Evolutionary conservation across 2,797 vertebrate genomes (phyloP), one percentile per base, ranked within the genome.

Genomic region (Craterocephalus amniculus): DNA sequence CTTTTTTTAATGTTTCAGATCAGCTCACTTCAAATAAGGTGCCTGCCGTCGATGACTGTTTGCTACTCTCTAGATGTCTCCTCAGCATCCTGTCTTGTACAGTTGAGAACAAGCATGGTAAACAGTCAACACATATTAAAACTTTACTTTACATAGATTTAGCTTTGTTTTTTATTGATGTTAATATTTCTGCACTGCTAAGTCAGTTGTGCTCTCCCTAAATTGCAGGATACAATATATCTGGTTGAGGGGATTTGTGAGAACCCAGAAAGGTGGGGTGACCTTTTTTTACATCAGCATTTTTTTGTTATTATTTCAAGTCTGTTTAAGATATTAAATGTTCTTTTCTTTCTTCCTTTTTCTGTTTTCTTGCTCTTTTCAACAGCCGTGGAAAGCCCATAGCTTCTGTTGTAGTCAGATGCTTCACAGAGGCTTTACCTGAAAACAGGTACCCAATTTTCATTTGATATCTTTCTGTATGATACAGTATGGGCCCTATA

Each of bases 361-460:
- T 12, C n/a, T n/a, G n/a, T 29, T 4, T 68, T 67, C 12, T 26
- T 5, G 29, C 29, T 31, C 3, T 2, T 1, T 34, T 34, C 51
- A 48, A 3, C 38, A 95, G 95, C 62, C 78, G 77, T 43, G 91
- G 94, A 63, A 90, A 88, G 6, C 87, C 92, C 0, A 55, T 95
- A 22, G 94, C 95, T 8, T 77, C 94, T 58, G 85, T 99, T 59
- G 95, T 96, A 18, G 86, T 99, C 83, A 94, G 96, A 90, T 96
- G 96, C 87, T 95, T 99, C 86, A 98, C 97, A n/a, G 98, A 99
- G 93, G 96, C 97, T 75, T 93, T 99, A 73, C 98, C 98, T 7
- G 98, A 99, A 90, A 99, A 97, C 76, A 97, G 97, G 98, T 98
- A 73, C 4, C 27, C 43, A 0, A 22, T 36, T 66, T 49, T 60